phyloP scores from a whole-genome alignment of 2,797 vertebrate genomes.

The Calcarius lapponicus region DNA sequence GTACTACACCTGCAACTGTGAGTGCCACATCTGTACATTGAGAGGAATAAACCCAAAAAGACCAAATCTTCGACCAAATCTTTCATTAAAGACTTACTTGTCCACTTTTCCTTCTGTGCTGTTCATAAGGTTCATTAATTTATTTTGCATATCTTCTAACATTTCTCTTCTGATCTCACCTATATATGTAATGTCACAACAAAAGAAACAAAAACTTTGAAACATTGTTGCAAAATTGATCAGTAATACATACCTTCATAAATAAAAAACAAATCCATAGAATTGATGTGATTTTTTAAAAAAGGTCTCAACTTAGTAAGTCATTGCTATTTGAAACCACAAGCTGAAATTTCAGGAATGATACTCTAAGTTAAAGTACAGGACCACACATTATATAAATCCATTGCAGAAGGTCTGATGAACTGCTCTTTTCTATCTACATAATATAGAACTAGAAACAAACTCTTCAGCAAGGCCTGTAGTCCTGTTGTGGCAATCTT shows the following conservation, averaged over 20 bases:
- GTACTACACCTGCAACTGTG: neutral
- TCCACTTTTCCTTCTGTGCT: constrained; percentile 98
- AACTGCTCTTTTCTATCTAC: neutral
- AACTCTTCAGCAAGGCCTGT: neutral
- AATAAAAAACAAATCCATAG: neutral
- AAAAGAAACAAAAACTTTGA: neutral
- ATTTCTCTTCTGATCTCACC: constrained; percentile 91
- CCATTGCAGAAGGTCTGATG: neutral
- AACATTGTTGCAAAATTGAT: neutral
- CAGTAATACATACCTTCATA: neutral
- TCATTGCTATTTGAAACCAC: neutral
- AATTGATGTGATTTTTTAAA: neutral
- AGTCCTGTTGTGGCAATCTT: neutral
- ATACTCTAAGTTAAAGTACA: neutral
- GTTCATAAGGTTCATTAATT: constrained; percentile 90
- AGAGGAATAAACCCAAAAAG: neutral
- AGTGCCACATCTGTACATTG: neutral
- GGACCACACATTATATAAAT: neutral
- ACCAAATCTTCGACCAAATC: neutral
- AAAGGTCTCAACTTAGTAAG: neutral
- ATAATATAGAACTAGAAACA: neutral
- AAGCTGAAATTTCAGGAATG: neutral
- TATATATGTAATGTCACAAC: constrained; percentile 58
- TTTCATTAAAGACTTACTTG: constrained; percentile 82
- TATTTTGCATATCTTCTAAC: constrained; percentile 94